phyloP scores from a whole-genome alignment of 2,888 invertebrate genomes.

The Dynastes hyllus region DNA sequence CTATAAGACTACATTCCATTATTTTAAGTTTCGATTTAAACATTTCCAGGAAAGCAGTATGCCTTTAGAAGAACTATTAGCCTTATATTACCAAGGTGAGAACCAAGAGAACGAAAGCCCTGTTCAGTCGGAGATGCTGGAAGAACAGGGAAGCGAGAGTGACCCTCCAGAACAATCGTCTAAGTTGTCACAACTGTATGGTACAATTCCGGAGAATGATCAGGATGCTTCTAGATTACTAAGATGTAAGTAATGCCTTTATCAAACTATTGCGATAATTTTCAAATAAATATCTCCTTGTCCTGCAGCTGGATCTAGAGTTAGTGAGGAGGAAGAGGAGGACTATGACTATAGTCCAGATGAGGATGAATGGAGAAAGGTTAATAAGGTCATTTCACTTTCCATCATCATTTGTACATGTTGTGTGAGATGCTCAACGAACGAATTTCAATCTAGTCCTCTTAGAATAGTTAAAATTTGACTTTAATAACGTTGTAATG shows the following conservation, averaged over 20 bases:
- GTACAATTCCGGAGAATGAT: conserved; percentile 70
- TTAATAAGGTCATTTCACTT: conserved; percentile 67
- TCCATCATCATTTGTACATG: conserved; percentile 47
- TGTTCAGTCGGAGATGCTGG: conserved; percentile 71
- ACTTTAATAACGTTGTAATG: too few species aligned
- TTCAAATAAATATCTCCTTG: not conserved
- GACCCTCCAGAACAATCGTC: conserved; percentile 70
- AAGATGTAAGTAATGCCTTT: conserved; percentile 68
- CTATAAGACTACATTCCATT: not conserved
- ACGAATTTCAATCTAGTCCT: not conserved
- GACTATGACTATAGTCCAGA: conserved; percentile 89
- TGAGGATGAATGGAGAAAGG: conserved; percentile 91
- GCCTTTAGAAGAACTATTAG: conserved; percentile 94
- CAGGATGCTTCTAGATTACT: conserved; percentile 72
- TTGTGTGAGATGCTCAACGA: conserved; percentile 9
- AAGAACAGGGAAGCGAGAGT: conserved; percentile 68
- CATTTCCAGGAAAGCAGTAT: conserved; percentile 88
- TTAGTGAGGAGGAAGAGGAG: conserved; percentile 87
- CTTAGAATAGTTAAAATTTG: not conserved
- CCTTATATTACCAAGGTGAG: conserved; percentile 81
- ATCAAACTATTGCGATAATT: conserved; percentile 23
- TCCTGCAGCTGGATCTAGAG: conserved; percentile 77
- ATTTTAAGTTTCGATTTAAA: not conserved
- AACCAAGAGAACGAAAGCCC: conserved; percentile 68
- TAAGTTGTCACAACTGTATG: conserved; percentile 75